Conservation (phyloP, 1,140 invertebrate genomes). For the Atta colombica region DNA sequence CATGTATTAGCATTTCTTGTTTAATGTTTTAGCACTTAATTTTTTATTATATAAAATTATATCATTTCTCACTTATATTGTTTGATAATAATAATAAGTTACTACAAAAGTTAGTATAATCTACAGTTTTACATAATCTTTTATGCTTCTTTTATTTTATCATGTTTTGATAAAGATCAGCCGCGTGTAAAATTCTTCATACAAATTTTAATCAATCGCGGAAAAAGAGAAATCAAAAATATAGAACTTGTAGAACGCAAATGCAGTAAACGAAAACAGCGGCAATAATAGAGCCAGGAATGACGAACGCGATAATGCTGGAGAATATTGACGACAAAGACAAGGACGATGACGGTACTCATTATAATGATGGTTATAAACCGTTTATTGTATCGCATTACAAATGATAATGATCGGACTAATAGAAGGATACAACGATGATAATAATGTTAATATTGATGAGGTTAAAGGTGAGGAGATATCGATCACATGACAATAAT, state of each 20-base stretch:
- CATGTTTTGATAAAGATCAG: neutral
- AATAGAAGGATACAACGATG: constrained; percentile 18
- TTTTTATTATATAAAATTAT: neutral
- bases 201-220: neutral
- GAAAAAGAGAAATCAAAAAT: constrained; percentile 15
- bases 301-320: constrained; percentile 23
- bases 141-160: neutral
- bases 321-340: constrained; percentile 33
- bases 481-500: constrained; percentile 4
- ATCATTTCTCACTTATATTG: constrained; percentile 20
- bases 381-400: constrained; percentile 21
- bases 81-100: neutral
- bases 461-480: constrained; percentile 31
- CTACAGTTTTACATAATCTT: neutral
- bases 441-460: constrained; percentile 1
- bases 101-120: neutral
- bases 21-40: neutral
- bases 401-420: constrained; percentile 43
- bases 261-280: constrained; percentile 1
- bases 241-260: neutral
- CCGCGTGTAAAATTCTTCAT: neutral
- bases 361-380: neutral
- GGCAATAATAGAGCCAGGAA: constrained; percentile 5
- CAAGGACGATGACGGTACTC: constrained; percentile 43
- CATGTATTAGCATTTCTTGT: neutral